These are phyloP conservation scores for Cyclopterus lumpus DNA, from an alignment of 2,797 vertebrate genomes.

Conservation along the genomic window DNA sequence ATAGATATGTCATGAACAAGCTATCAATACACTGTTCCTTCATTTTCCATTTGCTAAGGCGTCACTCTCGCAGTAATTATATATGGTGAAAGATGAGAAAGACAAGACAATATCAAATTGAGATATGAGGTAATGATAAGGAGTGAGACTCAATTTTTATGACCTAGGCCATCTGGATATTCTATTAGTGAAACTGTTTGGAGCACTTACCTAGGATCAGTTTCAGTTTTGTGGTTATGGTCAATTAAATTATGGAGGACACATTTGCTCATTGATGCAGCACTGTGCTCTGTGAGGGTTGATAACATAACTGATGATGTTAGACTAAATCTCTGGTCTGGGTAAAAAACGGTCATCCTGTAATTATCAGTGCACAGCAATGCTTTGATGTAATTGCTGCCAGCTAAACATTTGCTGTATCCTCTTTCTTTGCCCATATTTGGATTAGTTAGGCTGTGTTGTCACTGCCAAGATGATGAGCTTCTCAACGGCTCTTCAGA, in stretches of 20 bases:
- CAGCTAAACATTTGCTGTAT: not conserved
- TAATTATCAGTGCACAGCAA: not conserved
- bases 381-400: not conserved
- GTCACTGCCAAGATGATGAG: not conserved
- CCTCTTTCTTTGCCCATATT: not conserved
- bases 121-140: not conserved
- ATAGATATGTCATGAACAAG: constrained; percentile 11
- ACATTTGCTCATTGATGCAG: not conserved
- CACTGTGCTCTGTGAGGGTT: not conserved
- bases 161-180: constrained; percentile 11
- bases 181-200: constrained; percentile 14
- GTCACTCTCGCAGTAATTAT: constrained; percentile 7
- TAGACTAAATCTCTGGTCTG: not conserved
- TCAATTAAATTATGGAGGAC: constrained; percentile 15
- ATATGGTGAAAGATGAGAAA: constrained; percentile 6
- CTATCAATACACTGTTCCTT: constrained; percentile 16
- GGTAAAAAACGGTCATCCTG: not conserved
- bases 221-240: constrained; percentile 14
- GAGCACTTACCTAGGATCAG: constrained; percentile 14
- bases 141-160: constrained; percentile 5
- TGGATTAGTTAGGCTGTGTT: not conserved
- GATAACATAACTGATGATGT: not conserved
- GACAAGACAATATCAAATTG: constrained; percentile 7
- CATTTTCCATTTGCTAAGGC: not conserved
- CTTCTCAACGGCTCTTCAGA: not conserved